Base-by-base conservation (phyloP, 2,888 invertebrate genomes). In the Frankliniella intonsa region DNA sequence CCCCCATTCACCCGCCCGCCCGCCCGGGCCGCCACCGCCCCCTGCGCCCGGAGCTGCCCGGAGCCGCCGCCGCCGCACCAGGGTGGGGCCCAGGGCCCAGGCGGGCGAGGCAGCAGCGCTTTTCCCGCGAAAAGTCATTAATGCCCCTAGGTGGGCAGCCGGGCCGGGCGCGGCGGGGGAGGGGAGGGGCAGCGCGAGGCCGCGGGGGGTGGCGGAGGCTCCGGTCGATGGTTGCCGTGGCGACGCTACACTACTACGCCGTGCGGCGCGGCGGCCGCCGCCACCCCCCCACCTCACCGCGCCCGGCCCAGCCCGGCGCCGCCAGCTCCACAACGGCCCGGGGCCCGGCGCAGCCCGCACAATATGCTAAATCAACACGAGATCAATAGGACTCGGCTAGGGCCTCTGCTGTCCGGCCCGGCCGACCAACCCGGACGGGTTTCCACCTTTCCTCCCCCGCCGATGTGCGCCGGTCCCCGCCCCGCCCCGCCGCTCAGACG, bases 11-110 rank as follows among this genome's bases (percentile, higher is more conserved):
- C 83, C 38, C 81, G 81, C 82, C 83, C 81, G 82, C 83, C 84
- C 82, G 81, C 83, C 84, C 84, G 84, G 85, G 84, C 84, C 84
- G 84, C 85, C 85, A 85, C 83, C 84, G 84, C 83, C 83, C 82
- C 84, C 83, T 82, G 81, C 82, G 82, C 81, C 81, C 82, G 84
- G 83, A 38, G 84, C 83, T 80, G 83, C 81, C 82, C 51, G 80
- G 17, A 84, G 17, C 55, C 69, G 22, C 22, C 69, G 8, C 22
- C 69, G 69, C 65, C 2, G 65, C 65, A 9, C 22, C 25, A 22
- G 69, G 25, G 11, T 22, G 25, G 38, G 38, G 17, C 62, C 17
- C 62, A 17, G 62, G 55, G 55, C 55, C 2, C 14, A 2, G 55
- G 55, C 55, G 55, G 55, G 14, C 55, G 55, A 14, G 55, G 55